phyloP scores from a whole-genome alignment of 2,888 invertebrate genomes.

The Thereva unica region DNA sequence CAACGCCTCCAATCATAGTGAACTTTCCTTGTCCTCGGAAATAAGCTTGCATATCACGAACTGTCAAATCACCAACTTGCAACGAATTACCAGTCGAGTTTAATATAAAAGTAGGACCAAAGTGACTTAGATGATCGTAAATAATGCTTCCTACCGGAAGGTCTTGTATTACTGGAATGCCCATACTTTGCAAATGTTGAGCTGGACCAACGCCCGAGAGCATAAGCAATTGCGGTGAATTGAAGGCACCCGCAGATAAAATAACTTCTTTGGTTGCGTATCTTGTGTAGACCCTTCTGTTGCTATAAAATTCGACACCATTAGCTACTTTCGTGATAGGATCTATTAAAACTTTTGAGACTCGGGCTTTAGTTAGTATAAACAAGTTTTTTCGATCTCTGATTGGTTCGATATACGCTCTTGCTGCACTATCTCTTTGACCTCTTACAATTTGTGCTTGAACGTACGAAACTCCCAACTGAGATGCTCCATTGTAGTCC shows the following conservation, averaged over 20 bases:
- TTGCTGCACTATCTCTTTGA: conserved; percentile 66
- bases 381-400: conserved; percentile 66
- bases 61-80: background rate
- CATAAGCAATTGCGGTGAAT: conserved; percentile 85
- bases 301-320: conserved; percentile 68
- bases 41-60: conserved; percentile 36
- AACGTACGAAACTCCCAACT: conserved; percentile 66
- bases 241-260: conserved; percentile 80
- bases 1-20: conserved; percentile 66
- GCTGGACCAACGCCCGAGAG: conserved; percentile 71
- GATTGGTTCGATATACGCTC: conserved; percentile 64
- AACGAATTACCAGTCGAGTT: conserved; percentile 42
- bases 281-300: conserved; percentile 58
- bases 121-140: conserved; percentile 58
- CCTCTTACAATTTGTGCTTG: conserved; percentile 64
- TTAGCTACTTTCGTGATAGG: conserved; percentile 63
- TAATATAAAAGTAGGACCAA: conserved; percentile 42
- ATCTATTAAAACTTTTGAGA: conserved; percentile 68
- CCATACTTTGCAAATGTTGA: conserved; percentile 59
- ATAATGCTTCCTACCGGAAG: conserved; percentile 69
- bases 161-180: conserved; percentile 64
- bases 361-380: conserved; percentile 65
- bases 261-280: conserved; percentile 76
- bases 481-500: conserved; percentile 67
- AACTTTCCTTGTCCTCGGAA: conserved; percentile 59